Evolutionary conservation across 2,113 vertebrate species (phyloP), one percentile per base, ranked within the genome.

Genomic region (Bubo bubo): DNA sequence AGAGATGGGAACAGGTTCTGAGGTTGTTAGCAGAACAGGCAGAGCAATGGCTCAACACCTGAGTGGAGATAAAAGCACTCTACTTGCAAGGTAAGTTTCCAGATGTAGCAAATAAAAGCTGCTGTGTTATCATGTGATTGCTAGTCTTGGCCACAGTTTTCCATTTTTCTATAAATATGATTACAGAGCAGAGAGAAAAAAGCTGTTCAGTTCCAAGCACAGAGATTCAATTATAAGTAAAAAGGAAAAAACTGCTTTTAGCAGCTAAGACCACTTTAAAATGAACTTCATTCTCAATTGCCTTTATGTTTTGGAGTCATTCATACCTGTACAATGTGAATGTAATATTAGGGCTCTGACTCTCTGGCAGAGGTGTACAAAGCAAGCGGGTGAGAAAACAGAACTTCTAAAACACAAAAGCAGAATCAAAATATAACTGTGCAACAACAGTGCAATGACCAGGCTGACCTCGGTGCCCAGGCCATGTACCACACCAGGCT

Each of bases 71-170:
- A 90, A 92, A 96, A 86, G 35, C 58, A 59, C 27, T 58, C 39
- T 24, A 60, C 37, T 76, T 79, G 74, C 81, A 88, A 90, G 90
- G 80, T 90, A 90, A 71, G 28, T 86, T 93, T 93, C 86, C 92
- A 97, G 90, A 83, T 83, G 94, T 56, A 86, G 59, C 41, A 68
- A 80, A 67, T 64, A 81, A 84, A 79, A 89, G 73, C 45, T 67
- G 79, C 56, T 72, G 35, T 79, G 55, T 77, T 91, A 79, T 55
- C 88, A 79, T 24, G 71, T 20, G 79, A 82, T 28, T 86, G 43
- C 71, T 56, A 60, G 64, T 30, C 77, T 71, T 86, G 82, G 93
- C 85, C 50, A 35, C 8, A 62, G 37, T n/a, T 23, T 80, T 86
- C 39, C 62, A 74, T 91, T 91, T 68, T 82, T 81, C 70, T 89